phyloP scores from a whole-genome alignment of 2,797 vertebrate species.

The Parambassis ranga region DNA sequence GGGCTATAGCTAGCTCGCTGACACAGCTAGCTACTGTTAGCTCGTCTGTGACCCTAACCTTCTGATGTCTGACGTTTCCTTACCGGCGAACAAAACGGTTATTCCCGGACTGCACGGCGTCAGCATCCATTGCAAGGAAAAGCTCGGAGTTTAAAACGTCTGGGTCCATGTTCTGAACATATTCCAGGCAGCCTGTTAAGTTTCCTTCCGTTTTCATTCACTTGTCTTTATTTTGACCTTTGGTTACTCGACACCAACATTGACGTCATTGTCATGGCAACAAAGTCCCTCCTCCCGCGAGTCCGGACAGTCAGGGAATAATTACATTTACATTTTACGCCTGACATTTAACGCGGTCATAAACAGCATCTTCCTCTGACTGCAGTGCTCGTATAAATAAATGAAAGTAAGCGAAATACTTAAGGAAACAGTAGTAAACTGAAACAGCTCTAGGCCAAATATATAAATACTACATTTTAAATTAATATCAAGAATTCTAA shows the following conservation, averaged over 20 bases:
- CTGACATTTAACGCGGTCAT: slow-evolving; percentile 4
- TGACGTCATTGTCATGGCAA: slow-evolving; percentile 84
- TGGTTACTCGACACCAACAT: slow-evolving; percentile 83
- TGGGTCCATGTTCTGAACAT: slow-evolving; percentile 17
- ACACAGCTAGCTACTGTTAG: slow-evolving; percentile 70
- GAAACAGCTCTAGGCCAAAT: no score
- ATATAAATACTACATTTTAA: no score
- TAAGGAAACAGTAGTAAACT: no score
- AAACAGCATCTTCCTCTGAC: neutral
- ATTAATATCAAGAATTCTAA: no score
- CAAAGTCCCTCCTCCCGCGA: slow-evolving; percentile 64
- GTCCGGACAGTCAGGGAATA: slow-evolving; percentile 19
- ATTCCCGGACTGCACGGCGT: neutral
- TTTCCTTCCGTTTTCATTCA: slow-evolving; percentile 79
- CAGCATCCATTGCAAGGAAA: neutral
- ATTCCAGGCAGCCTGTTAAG: slow-evolving; percentile 57
- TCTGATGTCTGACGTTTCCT: slow-evolving; percentile 65
- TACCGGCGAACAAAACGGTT: slow-evolving; percentile 35
- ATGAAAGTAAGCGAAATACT: no score
- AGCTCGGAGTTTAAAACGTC: slow-evolving; percentile 9
- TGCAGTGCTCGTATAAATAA: no score
- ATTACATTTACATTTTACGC: slow-evolving; percentile 45
- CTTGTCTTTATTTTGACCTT: slow-evolving; percentile 84
- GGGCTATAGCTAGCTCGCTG: slow-evolving; percentile 60
- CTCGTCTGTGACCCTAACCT: slow-evolving; percentile 71